Evolutionary conservation across 2,113 vertebrate species (phyloP).

Genomic region (Diadophis punctatus): DNA sequence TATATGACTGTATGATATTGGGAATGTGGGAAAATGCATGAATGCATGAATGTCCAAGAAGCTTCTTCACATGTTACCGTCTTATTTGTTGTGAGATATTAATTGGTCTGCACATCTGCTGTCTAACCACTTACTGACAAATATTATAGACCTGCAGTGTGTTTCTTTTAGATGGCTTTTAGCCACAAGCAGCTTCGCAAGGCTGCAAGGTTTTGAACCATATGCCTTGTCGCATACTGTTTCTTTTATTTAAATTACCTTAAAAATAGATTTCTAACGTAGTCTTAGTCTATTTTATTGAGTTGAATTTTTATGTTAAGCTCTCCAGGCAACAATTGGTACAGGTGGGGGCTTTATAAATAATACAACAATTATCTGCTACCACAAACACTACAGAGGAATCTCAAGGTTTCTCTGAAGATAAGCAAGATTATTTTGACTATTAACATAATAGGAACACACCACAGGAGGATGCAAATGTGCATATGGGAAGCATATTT

Average conservation of each 20-base stretch:
- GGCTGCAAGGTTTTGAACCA: slow-evolving; percentile 1
- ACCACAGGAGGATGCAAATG: slow-evolving; percentile 9
- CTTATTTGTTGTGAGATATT: slow-evolving; percentile 14
- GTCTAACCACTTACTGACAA: slow-evolving; percentile 8
- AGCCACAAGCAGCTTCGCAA: neutral
- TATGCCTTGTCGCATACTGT: neutral
- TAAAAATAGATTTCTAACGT: slow-evolving; percentile 19
- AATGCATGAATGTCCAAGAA: neutral
- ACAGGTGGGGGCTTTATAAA: slow-evolving; percentile 24
- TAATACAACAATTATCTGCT: slow-evolving; percentile 31
- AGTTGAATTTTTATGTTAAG: slow-evolving; percentile 6
- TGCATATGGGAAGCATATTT: neutral
- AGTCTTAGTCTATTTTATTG: slow-evolving; percentile 8
- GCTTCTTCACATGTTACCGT: neutral
- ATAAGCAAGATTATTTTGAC: slow-evolving; percentile 22
- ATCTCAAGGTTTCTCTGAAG: slow-evolving; percentile 25
- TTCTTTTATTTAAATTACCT: slow-evolving; percentile 5
- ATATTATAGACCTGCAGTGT: slow-evolving; percentile 5
- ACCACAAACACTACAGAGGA: neutral
- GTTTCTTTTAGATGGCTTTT: neutral
- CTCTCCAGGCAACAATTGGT: neutral
- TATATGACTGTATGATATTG: neutral
- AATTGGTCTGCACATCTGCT: slow-evolving; percentile 21
- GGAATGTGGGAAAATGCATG: neutral
- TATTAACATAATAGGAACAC: slow-evolving; percentile 10